Percentiles rank a stretch among this genome's conserved stretches.
These are phyloP conservation scores for Illadopsis cleaveri DNA, from an alignment of 2,113 vertebrate species.

Conservation along the genomic window DNA sequence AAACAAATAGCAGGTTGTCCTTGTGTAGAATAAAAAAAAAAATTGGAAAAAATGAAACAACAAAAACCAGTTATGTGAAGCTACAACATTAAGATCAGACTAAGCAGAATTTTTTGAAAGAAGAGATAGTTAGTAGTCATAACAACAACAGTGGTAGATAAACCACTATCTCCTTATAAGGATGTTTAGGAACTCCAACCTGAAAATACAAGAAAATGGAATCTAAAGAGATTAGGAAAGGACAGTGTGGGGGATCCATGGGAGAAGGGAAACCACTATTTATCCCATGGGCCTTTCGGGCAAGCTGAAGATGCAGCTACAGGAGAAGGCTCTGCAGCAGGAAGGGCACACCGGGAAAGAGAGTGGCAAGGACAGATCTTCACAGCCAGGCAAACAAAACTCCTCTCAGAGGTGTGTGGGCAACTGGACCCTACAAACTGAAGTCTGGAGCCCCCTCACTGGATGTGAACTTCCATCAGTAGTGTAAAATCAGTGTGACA, in stretches of 20 bases:
- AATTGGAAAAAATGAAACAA: neutral
- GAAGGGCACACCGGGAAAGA: neutral
- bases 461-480: neutral
- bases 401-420: neutral
- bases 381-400: neutral
- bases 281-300: neutral
- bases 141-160: neutral
- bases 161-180: neutral
- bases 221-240: neutral
- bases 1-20: neutral
- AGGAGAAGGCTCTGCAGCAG: neutral
- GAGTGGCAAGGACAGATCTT: neutral
- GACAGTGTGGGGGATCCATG: rapidly evolving
- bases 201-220: neutral
- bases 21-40: neutral
- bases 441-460: neutral
- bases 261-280: neutral
- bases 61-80: neutral
- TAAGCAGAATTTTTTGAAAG: neutral
- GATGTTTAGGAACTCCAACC: neutral
- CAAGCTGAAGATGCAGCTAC: neutral
- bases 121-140: neutral
- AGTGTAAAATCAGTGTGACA: neutral
- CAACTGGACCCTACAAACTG: neutral
- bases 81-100: neutral